These are phyloP conservation scores for Rapana venosa DNA, from an alignment of 2,888 invertebrate species.

Conservation along the genomic window DNA sequence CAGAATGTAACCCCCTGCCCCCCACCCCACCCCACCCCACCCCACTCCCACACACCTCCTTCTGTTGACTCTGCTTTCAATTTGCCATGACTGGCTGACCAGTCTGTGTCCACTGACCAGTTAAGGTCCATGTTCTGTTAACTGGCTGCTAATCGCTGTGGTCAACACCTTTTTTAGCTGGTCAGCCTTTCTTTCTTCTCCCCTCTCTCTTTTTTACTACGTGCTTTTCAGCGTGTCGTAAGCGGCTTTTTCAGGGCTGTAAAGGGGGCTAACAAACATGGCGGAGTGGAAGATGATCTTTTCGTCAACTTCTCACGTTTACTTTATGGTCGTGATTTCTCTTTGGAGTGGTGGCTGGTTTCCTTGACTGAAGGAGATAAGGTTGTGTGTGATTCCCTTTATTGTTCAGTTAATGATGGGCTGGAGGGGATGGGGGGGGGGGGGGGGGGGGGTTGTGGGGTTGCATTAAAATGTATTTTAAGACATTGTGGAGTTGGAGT, in stretches of 20 bases:
- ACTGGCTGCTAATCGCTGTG: background rate
- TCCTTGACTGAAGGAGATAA: too few relatives aligned
- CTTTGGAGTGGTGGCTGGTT: too few relatives aligned
- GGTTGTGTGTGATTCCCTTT: too few relatives aligned
- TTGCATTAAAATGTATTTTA: too few relatives aligned
- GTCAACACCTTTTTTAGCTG: slow-evolving; percentile 2
- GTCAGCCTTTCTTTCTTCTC: background rate
- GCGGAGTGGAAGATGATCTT: background rate
- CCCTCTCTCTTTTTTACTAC: background rate
- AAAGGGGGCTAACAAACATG: background rate
- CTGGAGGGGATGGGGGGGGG: too few relatives aligned
- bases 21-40: background rate
- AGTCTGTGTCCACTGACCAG: background rate
- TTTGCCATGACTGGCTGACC: background rate
- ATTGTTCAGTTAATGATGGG: too few relatives aligned
- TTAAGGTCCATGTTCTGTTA: slow-evolving; percentile 11
- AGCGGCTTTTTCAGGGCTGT: background rate
- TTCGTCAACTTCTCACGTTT: too few relatives aligned
- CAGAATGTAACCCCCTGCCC: background rate
- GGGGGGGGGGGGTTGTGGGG: too few relatives aligned
- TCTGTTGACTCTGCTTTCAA: background rate
- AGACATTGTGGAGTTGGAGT: too few relatives aligned
- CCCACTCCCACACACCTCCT: too few relatives aligned
- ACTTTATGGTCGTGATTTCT: too few relatives aligned
- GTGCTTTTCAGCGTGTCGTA: slow-evolving; percentile 16